A percentile compares a stretch with the other conserved stretches of the same genome.
Evolutionary conservation across 1,140 invertebrate genomes (phyloP).

Genomic region (Nautilus pompilius): DNA sequence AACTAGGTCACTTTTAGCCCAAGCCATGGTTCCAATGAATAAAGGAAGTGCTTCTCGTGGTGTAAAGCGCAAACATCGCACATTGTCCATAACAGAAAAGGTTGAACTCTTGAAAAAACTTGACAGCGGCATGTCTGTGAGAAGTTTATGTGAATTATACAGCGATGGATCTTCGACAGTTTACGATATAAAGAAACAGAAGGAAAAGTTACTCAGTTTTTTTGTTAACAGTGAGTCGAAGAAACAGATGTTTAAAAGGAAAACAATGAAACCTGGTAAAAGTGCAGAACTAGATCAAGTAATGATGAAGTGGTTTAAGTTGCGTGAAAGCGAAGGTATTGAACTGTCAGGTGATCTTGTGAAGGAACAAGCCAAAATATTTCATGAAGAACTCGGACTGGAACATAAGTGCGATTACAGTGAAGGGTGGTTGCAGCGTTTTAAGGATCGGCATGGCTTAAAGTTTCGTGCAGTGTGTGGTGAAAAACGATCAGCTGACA

Average conservation of each 20-base stretch:
- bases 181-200: slow-evolving; percentile 2
- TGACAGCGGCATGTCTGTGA: neutral
- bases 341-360: neutral
- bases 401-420: neutral
- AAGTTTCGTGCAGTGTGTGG: neutral
- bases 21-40: too few relatives aligned
- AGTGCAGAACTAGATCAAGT: neutral
- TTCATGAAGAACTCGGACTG: neutral
- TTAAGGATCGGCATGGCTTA: neutral
- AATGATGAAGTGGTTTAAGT: neutral
- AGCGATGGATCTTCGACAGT: neutral
- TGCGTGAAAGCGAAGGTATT: neutral
- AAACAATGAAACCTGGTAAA: neutral
- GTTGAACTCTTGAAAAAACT: neutral
- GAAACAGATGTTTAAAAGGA: neutral
- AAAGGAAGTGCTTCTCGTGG: too few relatives aligned
- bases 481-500: neutral
- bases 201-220: neutral
- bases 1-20: too few relatives aligned
- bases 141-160: neutral
- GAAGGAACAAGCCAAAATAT: neutral
- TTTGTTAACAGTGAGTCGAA: neutral
- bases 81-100: neutral
- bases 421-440: neutral
- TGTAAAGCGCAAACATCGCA: too few relatives aligned